Evolutionary conservation across 2,888 invertebrate genomes (phyloP).

Genomic region (Mythimna lalbum): DNA sequence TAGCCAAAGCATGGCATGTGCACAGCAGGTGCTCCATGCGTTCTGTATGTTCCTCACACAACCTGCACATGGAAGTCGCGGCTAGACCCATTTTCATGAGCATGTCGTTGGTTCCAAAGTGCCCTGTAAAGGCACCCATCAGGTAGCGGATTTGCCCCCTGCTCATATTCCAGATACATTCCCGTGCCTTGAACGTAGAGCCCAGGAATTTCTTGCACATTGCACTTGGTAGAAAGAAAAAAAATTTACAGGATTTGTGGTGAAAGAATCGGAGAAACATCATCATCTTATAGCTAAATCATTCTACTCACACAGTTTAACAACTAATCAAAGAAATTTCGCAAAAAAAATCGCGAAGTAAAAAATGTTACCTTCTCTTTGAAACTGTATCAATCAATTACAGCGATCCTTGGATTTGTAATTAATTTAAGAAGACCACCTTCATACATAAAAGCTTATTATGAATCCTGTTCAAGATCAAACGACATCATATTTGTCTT

Average conservation of each 20-base stretch:
- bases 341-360: neutral
- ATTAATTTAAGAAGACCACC: neutral
- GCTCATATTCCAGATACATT: too few species aligned
- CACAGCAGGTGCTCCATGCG: too few species aligned
- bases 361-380: neutral
- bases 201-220: too few species aligned
- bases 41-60: too few species aligned
- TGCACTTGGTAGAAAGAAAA: too few species aligned
- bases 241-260: neutral
- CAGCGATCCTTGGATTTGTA: neutral
- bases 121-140: too few species aligned
- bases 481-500: constrained; percentile 32
- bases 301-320: neutral
- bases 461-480: constrained; percentile 19
- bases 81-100: too few species aligned
- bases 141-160: too few species aligned
- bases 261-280: neutral
- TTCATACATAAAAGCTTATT: constrained; percentile 24
- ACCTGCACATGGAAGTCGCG: too few species aligned
- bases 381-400: constrained; percentile 7
- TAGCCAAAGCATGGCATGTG: too few species aligned
- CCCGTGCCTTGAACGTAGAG: too few species aligned
- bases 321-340: neutral
- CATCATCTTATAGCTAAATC: neutral
- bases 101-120: too few species aligned